A percentile compares a stretch with the other conserved stretches of the same genome.
phyloP scores from a whole-genome alignment of 2,113 vertebrate genomes.

The Arvicanthis niloticus region DNA sequence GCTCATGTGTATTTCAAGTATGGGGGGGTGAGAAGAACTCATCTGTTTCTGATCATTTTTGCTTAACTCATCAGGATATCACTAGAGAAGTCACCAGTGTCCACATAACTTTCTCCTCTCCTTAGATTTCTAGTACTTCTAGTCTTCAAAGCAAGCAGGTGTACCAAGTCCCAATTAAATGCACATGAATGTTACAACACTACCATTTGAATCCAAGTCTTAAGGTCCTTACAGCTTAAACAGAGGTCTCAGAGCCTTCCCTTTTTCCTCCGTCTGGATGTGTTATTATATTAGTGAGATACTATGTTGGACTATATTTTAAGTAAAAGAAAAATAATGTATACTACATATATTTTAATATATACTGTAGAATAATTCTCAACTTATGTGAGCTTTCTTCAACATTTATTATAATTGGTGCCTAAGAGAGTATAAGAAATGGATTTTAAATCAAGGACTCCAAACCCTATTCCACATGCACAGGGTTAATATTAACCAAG shows the following conservation, averaged over 20 bases:
- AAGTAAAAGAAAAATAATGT: background rate
- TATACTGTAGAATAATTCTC: background rate
- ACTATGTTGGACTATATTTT: background rate
- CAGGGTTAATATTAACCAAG: background rate
- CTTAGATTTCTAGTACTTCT: background rate
- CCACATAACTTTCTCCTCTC: background rate
- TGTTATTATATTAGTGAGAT: background rate
- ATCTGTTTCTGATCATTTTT: constrained; percentile 77
- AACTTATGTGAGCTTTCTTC: background rate
- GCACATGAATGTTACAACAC: background rate
- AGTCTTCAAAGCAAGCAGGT: constrained; percentile 71
- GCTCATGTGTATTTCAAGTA: constrained; percentile 59
- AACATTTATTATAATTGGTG: background rate
- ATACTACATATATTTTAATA: background rate
- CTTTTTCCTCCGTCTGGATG: background rate
- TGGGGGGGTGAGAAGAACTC: background rate
- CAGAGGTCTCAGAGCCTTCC: background rate
- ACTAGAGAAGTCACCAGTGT: constrained; percentile 60
- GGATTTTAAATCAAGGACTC: background rate
- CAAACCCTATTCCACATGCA: background rate
- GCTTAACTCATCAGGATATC: constrained; percentile 73
- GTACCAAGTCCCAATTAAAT: constrained; percentile 35
- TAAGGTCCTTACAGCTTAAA: background rate
- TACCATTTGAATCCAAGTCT: constrained; percentile 20
- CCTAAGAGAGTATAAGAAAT: background rate